Percentiles rank a stretch among this genome's conserved stretches.
Evolutionary conservation across 2,888 invertebrate species (phyloP).

Genomic region (Entomobrya multifasciata): DNA sequence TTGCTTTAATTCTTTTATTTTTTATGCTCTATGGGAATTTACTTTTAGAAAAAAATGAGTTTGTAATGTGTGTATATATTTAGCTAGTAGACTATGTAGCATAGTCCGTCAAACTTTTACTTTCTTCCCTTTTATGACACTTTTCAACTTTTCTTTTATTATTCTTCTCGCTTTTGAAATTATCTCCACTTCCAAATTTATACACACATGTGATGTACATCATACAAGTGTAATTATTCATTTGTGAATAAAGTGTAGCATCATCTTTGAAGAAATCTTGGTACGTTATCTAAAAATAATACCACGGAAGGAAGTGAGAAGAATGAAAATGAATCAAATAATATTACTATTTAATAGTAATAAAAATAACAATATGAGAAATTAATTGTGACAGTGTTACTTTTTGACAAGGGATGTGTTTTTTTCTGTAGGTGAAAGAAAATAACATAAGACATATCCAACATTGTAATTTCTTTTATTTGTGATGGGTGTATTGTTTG

Average conservation of each 20-base stretch:
- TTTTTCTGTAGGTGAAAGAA: slow-evolving; percentile 2
- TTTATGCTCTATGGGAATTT: too few relatives aligned
- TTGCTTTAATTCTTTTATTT: too few relatives aligned
- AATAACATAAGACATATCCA: not conserved
- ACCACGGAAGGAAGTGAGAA: not conserved
- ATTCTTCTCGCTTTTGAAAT: not conserved
- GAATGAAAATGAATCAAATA: not conserved
- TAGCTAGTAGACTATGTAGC: too few relatives aligned
- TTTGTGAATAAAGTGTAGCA: not conserved
- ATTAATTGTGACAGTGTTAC: slow-evolving; percentile 26
- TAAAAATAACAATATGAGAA: not conserved
- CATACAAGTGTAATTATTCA: slow-evolving; percentile 18
- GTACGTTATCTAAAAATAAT: not conserved
- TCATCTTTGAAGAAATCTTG: not conserved
- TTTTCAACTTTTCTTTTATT: not conserved
- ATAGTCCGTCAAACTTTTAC: slow-evolving; percentile 39
- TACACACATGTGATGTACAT: slow-evolving; percentile 21
- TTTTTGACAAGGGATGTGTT: not conserved
- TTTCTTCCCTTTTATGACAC: slow-evolving; percentile 41
- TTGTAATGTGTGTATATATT: too few relatives aligned
- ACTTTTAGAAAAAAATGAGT: not conserved
- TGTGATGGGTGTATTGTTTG: not conserved
- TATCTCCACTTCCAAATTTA: slow-evolving; percentile 35
- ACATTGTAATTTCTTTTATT: too few relatives aligned
- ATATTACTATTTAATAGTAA: not conserved